Conservation (phyloP, 2,888 invertebrate species). For the Caenorhabditis angaria region DNA sequence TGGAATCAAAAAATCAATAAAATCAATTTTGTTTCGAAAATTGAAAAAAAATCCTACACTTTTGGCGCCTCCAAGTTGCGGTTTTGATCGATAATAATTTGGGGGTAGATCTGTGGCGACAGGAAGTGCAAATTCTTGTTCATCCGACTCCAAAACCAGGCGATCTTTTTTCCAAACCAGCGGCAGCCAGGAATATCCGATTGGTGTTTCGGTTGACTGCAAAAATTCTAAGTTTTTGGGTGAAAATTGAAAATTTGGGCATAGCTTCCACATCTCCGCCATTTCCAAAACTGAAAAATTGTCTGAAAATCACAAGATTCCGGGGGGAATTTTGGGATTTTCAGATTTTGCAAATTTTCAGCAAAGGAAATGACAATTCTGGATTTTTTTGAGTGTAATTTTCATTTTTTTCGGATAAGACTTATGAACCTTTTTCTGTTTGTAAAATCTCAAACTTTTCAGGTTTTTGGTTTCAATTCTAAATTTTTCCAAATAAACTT, state of each 20-base stretch:
- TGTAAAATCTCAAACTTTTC: too few relatives aligned
- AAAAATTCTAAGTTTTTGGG: too few relatives aligned
- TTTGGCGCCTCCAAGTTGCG: constrained; percentile 81
- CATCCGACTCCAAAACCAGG: constrained; percentile 82
- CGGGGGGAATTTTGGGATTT: constrained; percentile 2
- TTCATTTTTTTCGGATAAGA: too few relatives aligned
- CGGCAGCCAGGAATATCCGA: constrained; percentile 94
- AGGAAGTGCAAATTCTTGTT: constrained; percentile 80
- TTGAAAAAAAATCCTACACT: neutral
- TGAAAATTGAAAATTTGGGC: too few relatives aligned
- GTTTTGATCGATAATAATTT: constrained; percentile 88
- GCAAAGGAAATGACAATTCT: too few relatives aligned
- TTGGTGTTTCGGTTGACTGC: constrained; percentile 76
- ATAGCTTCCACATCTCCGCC: too few relatives aligned
- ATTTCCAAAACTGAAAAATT: too few relatives aligned
- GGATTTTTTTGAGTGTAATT: too few relatives aligned
- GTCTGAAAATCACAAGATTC: neutral
- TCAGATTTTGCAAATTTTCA: too few relatives aligned
- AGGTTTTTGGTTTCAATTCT: too few relatives aligned
- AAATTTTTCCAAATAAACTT: too few relatives aligned
- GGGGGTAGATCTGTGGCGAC: constrained; percentile 88
- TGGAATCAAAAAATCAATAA: constrained; percentile 61
- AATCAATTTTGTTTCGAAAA: neutral
- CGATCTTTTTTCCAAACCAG: constrained; percentile 79
- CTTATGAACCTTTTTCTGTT: too few relatives aligned